These are phyloP conservation scores for Vespertilio murinus DNA, from an alignment of 2,797 vertebrate genomes.

Conservation along the genomic window DNA sequence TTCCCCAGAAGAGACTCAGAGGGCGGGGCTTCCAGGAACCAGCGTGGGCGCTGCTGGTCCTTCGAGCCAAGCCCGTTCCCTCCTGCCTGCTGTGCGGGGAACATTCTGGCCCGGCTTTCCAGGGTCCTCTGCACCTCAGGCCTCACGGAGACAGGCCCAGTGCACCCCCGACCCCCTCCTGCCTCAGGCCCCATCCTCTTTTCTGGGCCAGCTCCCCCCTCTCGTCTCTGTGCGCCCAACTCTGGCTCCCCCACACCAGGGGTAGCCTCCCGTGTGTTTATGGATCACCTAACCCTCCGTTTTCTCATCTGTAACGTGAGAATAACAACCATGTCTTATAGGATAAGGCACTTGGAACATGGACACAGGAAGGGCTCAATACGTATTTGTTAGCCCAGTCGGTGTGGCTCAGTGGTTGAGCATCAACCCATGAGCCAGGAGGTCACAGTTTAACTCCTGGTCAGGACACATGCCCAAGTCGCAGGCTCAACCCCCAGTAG, in stretches of 20 bases:
- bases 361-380: neutral
- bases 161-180: rapidly evolving
- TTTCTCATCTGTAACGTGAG: neutral
- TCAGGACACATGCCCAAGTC: too few relatives aligned
- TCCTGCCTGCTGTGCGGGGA: neutral
- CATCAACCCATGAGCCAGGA: too few relatives aligned
- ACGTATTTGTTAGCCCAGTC: too few relatives aligned
- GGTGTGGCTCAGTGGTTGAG: too few relatives aligned
- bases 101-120: neutral
- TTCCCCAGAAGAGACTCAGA: neutral
- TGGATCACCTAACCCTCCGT: neutral
- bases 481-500: too few relatives aligned
- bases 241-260: rapidly evolving
- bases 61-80: rapidly evolving
- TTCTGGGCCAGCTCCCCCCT: too few relatives aligned
- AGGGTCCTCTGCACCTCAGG: neutral
- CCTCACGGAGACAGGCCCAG: neutral
- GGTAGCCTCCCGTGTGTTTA: neutral
- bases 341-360: neutral
- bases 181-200: too few relatives aligned
- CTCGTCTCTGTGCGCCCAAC: neutral
- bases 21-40: neutral
- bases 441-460: too few relatives aligned
- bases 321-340: neutral
- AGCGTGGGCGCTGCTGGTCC: neutral